phyloP scores from a whole-genome alignment of 2,888 invertebrate genomes.

The Argynnis bischoffii region DNA sequence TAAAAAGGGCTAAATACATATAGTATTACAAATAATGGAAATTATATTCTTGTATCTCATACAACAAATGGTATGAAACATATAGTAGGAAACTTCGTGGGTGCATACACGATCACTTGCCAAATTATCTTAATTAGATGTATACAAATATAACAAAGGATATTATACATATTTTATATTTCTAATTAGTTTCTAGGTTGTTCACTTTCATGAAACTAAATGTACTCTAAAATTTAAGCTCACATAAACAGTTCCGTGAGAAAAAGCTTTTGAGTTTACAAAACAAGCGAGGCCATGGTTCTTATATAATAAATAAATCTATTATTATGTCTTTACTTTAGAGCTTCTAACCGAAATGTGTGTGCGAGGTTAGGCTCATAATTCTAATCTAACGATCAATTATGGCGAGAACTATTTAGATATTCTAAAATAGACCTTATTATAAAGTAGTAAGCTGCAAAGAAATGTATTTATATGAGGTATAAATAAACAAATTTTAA shows the following conservation, averaged over 20 bases:
- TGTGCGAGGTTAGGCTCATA: conserved; percentile 12
- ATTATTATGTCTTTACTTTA: conserved; percentile 3
- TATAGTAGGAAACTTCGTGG: no score
- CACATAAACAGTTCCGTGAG: neutral
- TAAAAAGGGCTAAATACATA: no score
- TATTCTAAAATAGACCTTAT: conserved; percentile 7
- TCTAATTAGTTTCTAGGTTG: no score
- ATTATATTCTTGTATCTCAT: no score
- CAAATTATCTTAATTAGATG: no score
- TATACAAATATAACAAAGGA: no score
- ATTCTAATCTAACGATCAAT: conserved; percentile 22
- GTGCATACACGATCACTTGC: no score
- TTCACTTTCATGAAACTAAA: no score
- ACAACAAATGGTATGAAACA: no score
- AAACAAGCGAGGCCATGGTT: neutral
- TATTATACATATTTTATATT: no score
- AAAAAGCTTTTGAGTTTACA: neutral
- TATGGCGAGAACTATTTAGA: neutral
- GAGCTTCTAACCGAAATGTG: conserved; percentile 10
- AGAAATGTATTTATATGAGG: neutral
- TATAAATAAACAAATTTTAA: conserved; percentile 17
- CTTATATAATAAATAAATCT: conserved; percentile 2
- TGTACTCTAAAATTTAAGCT: no score
- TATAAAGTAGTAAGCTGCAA: neutral
- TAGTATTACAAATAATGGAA: no score